phyloP scores from a whole-genome alignment of 1,140 invertebrate genomes.

The Euborellia annulipes region DNA sequence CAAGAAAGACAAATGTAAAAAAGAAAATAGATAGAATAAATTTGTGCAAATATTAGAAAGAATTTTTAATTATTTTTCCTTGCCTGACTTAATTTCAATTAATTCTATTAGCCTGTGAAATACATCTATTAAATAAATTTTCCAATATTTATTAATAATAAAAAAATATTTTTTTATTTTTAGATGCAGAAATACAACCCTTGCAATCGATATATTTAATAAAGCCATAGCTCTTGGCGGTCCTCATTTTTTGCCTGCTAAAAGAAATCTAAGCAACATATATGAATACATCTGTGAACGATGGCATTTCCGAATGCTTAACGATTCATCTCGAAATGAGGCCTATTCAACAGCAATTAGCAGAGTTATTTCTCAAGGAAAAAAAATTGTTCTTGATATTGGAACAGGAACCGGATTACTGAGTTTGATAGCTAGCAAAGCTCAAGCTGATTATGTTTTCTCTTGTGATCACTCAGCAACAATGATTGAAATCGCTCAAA shows the following conservation, averaged over 20 bases:
- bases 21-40: no score
- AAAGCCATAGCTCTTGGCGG: conserved; percentile 8
- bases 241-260: conserved; percentile 22
- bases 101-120: no score
- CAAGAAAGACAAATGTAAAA: no score
- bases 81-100: no score
- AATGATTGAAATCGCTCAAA: conserved; percentile 40
- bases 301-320: conserved; percentile 72
- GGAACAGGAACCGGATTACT: conserved; percentile 56
- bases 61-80: no score
- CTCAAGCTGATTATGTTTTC: conserved; percentile 36
- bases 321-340: conserved; percentile 50
- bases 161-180: no score
- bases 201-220: no score
- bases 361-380: conserved; percentile 32
- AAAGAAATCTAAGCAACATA: conserved; percentile 28
- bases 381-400: conserved; percentile 46
- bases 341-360: conserved; percentile 45
- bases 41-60: no score
- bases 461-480: conserved; percentile 48
- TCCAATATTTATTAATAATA: no score
- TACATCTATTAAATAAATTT: no score
- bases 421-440: conserved; percentile 42
- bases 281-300: conserved; percentile 39
- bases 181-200: no score